These are phyloP conservation scores for Neodiprion virginianus DNA, from an alignment of 1,140 invertebrate genomes.

Conservation along the genomic window DNA sequence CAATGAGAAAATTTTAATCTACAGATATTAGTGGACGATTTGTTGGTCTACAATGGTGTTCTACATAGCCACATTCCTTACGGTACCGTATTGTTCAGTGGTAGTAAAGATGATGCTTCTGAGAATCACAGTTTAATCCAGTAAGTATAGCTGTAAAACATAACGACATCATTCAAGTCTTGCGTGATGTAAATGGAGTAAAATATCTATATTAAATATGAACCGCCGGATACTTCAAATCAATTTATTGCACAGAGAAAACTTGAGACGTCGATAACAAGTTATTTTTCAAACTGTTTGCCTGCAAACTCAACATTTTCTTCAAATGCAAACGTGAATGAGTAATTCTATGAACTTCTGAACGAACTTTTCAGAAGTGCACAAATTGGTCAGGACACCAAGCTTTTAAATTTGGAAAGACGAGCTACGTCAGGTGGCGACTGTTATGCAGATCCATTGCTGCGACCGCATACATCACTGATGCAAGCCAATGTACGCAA, in stretches of 20 bases:
- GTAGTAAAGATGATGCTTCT: constrained; percentile 21
- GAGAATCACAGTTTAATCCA: neutral
- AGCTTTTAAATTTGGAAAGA: constrained; percentile 32
- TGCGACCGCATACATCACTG: constrained; percentile 42
- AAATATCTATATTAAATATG: no score
- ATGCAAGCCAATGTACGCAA: constrained; percentile 27
- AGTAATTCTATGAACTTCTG: neutral
- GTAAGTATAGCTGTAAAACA: neutral
- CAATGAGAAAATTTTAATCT: constrained; percentile 21
- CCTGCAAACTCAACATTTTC: no score
- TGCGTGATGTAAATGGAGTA: no score
- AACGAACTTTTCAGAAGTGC: neutral
- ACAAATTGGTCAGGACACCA: constrained; percentile 25
- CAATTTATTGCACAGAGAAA: no score
- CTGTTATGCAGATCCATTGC: constrained; percentile 37
- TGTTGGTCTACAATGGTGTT: constrained; percentile 77
- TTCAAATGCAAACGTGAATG: no score
- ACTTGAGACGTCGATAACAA: no score
- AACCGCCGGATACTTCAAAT: no score
- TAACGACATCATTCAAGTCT: no score
- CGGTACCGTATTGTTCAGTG: constrained; percentile 61
- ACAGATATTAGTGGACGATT: constrained; percentile 77
- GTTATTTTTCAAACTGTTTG: no score
- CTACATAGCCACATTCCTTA: constrained; percentile 59
- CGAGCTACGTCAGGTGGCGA: constrained; percentile 35